Evolutionary conservation across 2,797 vertebrate genomes (phyloP).

Genomic region (Octomys mimax): DNA sequence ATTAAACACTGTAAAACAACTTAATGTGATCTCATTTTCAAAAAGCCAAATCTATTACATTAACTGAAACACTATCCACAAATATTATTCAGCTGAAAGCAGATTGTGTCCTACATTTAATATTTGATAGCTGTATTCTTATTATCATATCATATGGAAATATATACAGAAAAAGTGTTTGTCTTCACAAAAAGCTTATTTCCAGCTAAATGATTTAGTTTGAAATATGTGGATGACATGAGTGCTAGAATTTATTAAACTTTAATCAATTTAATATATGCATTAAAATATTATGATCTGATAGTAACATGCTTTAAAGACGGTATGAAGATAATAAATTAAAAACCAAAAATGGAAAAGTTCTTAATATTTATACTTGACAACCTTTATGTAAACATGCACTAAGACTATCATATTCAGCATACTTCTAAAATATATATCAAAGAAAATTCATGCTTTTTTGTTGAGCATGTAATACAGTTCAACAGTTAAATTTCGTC

Average conservation of each 20-base stretch:
- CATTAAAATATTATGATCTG: background rate
- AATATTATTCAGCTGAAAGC: background rate
- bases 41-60: background rate
- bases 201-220: background rate
- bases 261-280: background rate
- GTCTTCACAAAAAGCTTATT: background rate
- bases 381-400: background rate
- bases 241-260: background rate
- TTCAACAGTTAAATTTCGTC: constrained; percentile 38
- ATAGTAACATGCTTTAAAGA: background rate
- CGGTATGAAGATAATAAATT: background rate
- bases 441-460: constrained; percentile 43
- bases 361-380: background rate
- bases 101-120: background rate
- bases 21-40: background rate
- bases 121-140: background rate
- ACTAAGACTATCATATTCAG: background rate
- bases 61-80: background rate
- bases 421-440: constrained; percentile 50
- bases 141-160: background rate
- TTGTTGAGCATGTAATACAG: constrained; percentile 27
- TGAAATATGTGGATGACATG: constrained; percentile 4
- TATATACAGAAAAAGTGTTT: background rate
- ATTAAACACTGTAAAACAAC: background rate
- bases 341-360: background rate